phyloP scores from a whole-genome alignment of 1,140 invertebrate genomes.

The Eulimnadia texana region DNA sequence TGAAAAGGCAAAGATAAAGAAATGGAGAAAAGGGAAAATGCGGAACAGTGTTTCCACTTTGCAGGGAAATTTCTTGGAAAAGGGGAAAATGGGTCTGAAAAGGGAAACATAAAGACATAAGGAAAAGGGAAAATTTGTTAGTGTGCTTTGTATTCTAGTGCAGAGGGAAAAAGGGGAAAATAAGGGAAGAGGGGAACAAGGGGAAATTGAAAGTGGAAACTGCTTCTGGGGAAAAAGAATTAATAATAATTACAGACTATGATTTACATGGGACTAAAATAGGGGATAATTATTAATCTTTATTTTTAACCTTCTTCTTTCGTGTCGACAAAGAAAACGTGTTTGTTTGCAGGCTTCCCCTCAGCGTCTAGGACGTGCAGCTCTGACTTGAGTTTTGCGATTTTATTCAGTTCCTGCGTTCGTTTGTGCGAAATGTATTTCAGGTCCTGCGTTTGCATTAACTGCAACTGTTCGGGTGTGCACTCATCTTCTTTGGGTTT shows the following conservation, averaged over 20 bases:
- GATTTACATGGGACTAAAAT: neutral
- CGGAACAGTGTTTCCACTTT: too few species aligned
- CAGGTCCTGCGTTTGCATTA: constrained; percentile 83
- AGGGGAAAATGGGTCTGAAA: too few species aligned
- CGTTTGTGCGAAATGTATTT: constrained; percentile 76
- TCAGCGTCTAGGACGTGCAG: constrained; percentile 63
- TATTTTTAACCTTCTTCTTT: constrained; percentile 36
- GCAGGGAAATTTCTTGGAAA: too few species aligned
- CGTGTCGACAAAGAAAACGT: constrained; percentile 65
- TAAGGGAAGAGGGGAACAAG: too few species aligned
- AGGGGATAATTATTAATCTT: neutral
- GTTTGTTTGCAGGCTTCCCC: constrained; percentile 52
- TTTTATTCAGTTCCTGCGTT: constrained; percentile 71
- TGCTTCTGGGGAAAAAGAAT: too few species aligned
- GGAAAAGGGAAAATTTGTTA: too few species aligned
- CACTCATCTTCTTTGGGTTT: constrained; percentile 46
- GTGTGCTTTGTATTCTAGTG: too few species aligned
- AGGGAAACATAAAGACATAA: too few species aligned
- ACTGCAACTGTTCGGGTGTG: constrained; percentile 55
- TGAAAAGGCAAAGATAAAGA: too few species aligned
- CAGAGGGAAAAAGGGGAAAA: too few species aligned
- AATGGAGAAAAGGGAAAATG: too few species aligned
- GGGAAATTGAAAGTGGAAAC: too few species aligned
- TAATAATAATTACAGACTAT: neutral
- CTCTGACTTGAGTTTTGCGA: constrained; percentile 64